A percentile compares a stretch with the other conserved stretches of the same genome.
Evolutionary conservation across 2,888 invertebrate genomes (phyloP).

Genomic region (Chouioia cunea): DNA sequence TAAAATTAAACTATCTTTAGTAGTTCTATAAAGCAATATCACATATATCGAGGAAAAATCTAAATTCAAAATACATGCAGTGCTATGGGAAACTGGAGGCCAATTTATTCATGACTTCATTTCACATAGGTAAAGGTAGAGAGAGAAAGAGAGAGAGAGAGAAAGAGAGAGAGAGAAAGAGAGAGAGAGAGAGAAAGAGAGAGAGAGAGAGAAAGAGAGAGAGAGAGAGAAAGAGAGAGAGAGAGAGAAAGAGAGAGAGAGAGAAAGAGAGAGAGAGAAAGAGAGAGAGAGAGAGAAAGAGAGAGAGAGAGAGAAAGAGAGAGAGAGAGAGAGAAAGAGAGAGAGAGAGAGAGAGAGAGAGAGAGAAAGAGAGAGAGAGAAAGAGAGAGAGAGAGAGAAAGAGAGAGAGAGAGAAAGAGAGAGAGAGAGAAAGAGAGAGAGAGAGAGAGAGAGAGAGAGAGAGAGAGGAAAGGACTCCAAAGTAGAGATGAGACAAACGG

Average conservation of each 20-base stretch:
- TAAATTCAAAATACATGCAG: slow-evolving; percentile 13
- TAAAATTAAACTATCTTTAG: not conserved
- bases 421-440: slow-evolving; percentile 8
- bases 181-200: too few relatives aligned
- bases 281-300: slow-evolving; percentile 8
- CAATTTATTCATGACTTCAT: slow-evolving; percentile 27
- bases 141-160: slow-evolving; percentile 17
- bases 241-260: too few relatives aligned
- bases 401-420: slow-evolving; percentile 8
- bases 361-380: slow-evolving; percentile 8
- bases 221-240: too few relatives aligned
- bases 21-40: slow-evolving; percentile 1
- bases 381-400: not conserved
- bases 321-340: not conserved
- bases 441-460: slow-evolving; percentile 11
- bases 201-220: too few relatives aligned
- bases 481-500: not conserved
- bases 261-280: slow-evolving; percentile 4
- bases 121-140: not conserved
- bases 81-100: not conserved
- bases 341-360: not conserved
- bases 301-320: slow-evolving; percentile 8
- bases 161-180: slow-evolving; percentile 4
- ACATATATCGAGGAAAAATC: slow-evolving; percentile 9
- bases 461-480: not conserved